Percentiles rank a stretch among this genome's conserved stretches.
phyloP scores from a whole-genome alignment of 2,888 invertebrate species.

The Andrena haemorrhoa region DNA sequence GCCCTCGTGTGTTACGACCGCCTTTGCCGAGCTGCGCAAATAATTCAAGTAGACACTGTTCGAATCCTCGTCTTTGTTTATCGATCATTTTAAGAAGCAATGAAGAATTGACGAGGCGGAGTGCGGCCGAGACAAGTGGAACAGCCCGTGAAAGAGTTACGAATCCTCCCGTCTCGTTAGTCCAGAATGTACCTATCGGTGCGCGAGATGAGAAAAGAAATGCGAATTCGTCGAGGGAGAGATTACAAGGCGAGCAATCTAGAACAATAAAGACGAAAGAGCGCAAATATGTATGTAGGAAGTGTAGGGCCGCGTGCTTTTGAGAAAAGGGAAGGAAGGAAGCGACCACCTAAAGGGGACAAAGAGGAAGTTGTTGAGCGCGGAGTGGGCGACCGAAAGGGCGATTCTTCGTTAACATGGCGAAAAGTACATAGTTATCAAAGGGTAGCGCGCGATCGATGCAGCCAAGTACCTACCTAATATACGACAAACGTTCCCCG shows the following conservation, averaged over 20 bases:
- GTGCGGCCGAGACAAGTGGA: too few relatives aligned
- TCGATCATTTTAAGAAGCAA: too few relatives aligned
- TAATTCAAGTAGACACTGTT: too few relatives aligned
- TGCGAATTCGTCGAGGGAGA: too few relatives aligned
- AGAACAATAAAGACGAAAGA: constrained; percentile 15
- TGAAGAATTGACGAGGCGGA: too few relatives aligned
- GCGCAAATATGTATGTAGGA: background rate
- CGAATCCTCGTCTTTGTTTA: too few relatives aligned
- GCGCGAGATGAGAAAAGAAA: too few relatives aligned
- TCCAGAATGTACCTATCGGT: too few relatives aligned
- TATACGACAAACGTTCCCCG: constrained; percentile 1
- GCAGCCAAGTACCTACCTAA: background rate
- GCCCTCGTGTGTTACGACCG: too few relatives aligned
- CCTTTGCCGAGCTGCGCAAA: too few relatives aligned
- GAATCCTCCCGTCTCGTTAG: too few relatives aligned
- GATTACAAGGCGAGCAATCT: background rate
- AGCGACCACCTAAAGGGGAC: background rate
- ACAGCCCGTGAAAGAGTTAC: too few relatives aligned
- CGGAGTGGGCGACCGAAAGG: background rate
- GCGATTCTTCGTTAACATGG: constrained; percentile 15
- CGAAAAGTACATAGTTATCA: background rate
- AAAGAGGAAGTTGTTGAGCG: constrained; percentile 2
- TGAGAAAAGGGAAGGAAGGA: background rate
- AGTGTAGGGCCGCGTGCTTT: background rate
- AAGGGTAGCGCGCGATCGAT: constrained; percentile 2